phyloP scores from a whole-genome alignment of 2,888 invertebrate genomes.

The Temnothorax ravouxi region DNA sequence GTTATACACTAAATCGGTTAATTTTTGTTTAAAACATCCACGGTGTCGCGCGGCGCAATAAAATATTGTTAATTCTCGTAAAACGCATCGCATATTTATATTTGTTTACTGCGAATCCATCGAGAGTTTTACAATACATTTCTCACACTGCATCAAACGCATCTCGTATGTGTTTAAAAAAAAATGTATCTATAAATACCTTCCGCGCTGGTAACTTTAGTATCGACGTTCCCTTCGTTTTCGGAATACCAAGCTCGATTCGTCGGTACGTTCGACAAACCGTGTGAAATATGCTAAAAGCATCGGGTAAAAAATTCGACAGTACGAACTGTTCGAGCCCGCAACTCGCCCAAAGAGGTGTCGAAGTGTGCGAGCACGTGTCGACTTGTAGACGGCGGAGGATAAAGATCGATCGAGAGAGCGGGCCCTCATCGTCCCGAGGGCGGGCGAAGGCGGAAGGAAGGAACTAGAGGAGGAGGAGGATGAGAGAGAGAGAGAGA shows the following conservation, averaged over 20 bases:
- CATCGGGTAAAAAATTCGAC: constrained; percentile 67
- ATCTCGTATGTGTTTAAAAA: neutral
- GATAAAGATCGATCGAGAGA: constrained; percentile 79
- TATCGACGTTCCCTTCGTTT: constrained; percentile 20
- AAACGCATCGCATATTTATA: constrained; percentile 20
- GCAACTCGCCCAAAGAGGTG: constrained; percentile 66
- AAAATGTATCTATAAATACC: neutral
- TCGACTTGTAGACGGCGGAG: constrained; percentile 77
- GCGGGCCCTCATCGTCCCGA: constrained; percentile 39
- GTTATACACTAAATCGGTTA: constrained; percentile 19
- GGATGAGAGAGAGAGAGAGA: too few species aligned
- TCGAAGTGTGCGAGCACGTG: constrained; percentile 76
- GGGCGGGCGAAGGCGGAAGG: constrained; percentile 53
- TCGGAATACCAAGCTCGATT: neutral
- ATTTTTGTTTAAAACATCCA: constrained; percentile 28
- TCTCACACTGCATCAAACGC: neutral
- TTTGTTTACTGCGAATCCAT: constrained; percentile 9
- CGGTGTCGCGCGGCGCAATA: neutral
- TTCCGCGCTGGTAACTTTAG: constrained; percentile 6
- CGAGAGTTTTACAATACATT: neutral
- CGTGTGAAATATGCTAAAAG: constrained; percentile 55
- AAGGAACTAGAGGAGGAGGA: constrained; percentile 46
- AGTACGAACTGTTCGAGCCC: constrained; percentile 52
- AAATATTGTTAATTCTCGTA: constrained; percentile 28
- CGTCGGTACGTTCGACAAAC: constrained; percentile 14